Conservation (phyloP, 1,140 invertebrate genomes). For the Zelostemma sp. region DNA sequence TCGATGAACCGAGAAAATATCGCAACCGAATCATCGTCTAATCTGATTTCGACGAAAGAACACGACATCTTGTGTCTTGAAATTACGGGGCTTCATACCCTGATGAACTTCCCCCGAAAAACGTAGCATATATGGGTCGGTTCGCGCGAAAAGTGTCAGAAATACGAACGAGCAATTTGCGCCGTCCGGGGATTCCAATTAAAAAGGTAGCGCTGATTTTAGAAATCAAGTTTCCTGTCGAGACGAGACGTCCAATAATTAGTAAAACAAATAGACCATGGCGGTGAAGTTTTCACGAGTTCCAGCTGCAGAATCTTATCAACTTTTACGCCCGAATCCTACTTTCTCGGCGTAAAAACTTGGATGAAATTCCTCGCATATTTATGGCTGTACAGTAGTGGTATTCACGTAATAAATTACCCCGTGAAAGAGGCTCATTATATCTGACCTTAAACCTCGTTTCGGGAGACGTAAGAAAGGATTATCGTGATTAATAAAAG, state of each 20-base stretch:
- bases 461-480: too few species aligned
- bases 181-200: conserved; percentile 33
- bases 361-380: conserved; percentile 3
- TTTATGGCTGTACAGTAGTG: not conserved
- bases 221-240: conserved; percentile 11
- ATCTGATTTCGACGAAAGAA: conserved; percentile 7
- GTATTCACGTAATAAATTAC: conserved; percentile 33
- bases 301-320: too few species aligned
- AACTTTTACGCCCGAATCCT: too few species aligned
- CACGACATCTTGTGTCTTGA: too few species aligned
- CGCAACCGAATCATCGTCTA: conserved; percentile 9
- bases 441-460: conserved; percentile 16
- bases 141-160: too few species aligned
- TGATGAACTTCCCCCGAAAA: too few species aligned
- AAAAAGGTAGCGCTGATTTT: conserved; percentile 32
- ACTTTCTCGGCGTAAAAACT: not conserved
- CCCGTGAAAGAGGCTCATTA: conserved; percentile 37
- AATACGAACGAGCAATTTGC: conserved; percentile 28
- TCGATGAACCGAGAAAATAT: conserved; percentile 26
- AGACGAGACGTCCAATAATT: not conserved
- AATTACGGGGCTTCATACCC: too few species aligned
- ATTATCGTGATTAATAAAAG: too few species aligned
- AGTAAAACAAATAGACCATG: too few species aligned
- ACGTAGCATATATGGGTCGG: too few species aligned
- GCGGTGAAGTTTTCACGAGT: too few species aligned